Base-by-base conservation (phyloP, 37 sponge, comb jelly and placozoan genomes). In the Aplysina aerophoba region DNA sequence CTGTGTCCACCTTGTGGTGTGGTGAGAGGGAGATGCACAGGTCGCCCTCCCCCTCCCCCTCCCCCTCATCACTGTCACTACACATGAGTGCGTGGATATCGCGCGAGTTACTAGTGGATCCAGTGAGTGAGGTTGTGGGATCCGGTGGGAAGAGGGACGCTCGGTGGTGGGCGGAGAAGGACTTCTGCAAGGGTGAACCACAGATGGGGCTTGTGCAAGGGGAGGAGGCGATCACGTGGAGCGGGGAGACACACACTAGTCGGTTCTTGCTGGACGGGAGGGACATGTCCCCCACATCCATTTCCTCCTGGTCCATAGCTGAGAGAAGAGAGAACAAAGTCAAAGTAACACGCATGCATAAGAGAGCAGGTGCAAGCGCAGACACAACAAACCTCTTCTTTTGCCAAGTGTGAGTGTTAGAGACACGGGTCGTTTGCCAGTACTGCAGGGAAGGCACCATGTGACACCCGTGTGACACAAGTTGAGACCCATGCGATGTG, bases 171-270 rank as follows among this genome's bases (percentile, higher is more conserved):
- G 78, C 31, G n/a, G n/a, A 21, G 78, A 75, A 75, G n/a, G 44
- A 41, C 14, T 75, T 75, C 11, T 36, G 41, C 22, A 36, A 54
- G 13, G 78, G 78, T 6, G 78, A 75, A 4, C 44, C 39, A 24
- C 78, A 75, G 53, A 53, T 19, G 22, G 78, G 78, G 41, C 78
- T 75, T 53, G 78, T 75, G 22, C 78, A 75, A 15, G 78, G 78
- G 5, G 78, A 69, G 34, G 35, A 34, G 2, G 71, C 37, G 50
- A 54, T 15, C 11, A 75, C 39, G 50, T 75, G 78, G 54, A 75
- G 78, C 1, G 78, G 78, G 24, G 78, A 75, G 53, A 34, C 35
- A 35, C 71, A 69, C 6, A 69, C 71, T 1, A 69, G 71, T 16
- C 19, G 71, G 35, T 11, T 27, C 71, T 69, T 69, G 71, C 71